phyloP scores from a whole-genome alignment of 2,888 invertebrate genomes.

The Tridacna gigas region DNA sequence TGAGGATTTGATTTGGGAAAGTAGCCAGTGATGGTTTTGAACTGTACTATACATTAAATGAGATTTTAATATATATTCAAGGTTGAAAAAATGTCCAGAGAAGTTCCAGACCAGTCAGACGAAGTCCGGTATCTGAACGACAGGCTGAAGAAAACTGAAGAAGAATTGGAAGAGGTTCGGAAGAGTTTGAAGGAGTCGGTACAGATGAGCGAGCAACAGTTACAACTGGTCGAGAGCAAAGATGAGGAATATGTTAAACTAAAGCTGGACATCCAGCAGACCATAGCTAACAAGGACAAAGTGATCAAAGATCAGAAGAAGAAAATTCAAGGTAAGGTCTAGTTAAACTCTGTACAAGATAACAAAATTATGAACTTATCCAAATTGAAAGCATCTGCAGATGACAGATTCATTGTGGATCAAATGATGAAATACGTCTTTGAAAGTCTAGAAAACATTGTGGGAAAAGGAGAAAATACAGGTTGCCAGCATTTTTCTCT shows the following conservation, averaged over 20 bases:
- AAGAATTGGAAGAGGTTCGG: constrained; percentile 65
- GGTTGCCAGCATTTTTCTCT: too few species aligned
- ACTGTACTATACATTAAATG: too few species aligned
- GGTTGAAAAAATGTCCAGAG: constrained; percentile 5
- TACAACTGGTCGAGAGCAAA: constrained; percentile 67
- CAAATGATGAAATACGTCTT: too few species aligned
- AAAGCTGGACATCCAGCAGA: constrained; percentile 69
- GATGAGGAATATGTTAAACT: constrained; percentile 69
- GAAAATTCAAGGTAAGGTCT: constrained; percentile 46
- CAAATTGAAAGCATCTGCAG: too few species aligned
- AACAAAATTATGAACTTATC: too few species aligned
- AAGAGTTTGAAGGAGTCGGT: constrained; percentile 68
- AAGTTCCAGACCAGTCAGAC: constrained; percentile 21
- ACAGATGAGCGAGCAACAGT: constrained; percentile 67
- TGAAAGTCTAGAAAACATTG: too few species aligned
- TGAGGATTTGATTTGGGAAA: too few species aligned
- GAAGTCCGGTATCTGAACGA: constrained; percentile 47
- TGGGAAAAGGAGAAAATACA: too few species aligned
- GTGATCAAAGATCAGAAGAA: constrained; percentile 52
- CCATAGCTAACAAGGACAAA: constrained; percentile 66
- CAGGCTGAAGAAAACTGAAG: constrained; percentile 48
- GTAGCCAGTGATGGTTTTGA: too few species aligned
- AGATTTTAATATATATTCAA: background rate
- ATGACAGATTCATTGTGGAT: too few species aligned
- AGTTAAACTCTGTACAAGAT: background rate